Conservation (phyloP, 2,888 invertebrate species). For the Melieria omissa region DNA sequence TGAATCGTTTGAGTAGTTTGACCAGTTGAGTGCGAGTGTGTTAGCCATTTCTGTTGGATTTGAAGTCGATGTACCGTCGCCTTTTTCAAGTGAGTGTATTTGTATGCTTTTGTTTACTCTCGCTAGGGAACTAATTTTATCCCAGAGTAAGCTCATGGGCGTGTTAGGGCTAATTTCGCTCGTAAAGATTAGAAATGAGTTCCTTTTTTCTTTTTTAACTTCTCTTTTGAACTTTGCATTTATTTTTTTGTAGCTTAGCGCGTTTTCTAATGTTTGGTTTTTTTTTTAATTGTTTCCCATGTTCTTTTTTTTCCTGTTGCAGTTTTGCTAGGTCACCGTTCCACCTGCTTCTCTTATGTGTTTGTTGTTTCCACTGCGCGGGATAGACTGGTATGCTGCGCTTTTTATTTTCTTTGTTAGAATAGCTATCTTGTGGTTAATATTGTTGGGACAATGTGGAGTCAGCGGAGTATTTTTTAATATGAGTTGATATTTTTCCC, state of each 20-base stretch:
- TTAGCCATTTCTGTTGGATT: background rate
- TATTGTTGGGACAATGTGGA: background rate
- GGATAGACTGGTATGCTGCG: background rate
- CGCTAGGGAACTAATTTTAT: background rate
- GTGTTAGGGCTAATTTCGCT: background rate
- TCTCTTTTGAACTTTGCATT: conserved; percentile 25
- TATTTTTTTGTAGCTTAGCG: conserved; percentile 8
- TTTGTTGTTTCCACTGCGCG: too few species aligned
- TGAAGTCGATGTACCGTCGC: background rate
- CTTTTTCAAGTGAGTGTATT: background rate
- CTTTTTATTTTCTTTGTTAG: conserved; percentile 2
- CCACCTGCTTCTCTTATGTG: background rate
- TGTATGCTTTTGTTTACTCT: background rate
- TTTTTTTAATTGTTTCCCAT: background rate
- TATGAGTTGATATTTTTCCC: background rate
- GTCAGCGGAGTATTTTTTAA: background rate
- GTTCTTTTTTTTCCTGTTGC: background rate
- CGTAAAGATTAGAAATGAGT: conserved; percentile 2
- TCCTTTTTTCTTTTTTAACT: conserved; percentile 10
- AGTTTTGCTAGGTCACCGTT: conserved; percentile 4
- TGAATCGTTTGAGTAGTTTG: background rate
- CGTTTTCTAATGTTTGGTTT: conserved; percentile 1
- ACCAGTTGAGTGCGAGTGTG: background rate
- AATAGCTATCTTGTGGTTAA: conserved; percentile 5
- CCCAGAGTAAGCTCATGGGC: conserved; percentile 3